These are phyloP conservation scores for Dipodomys spectabilis DNA, from an alignment of 2,113 vertebrate genomes.

Conservation along the genomic window DNA sequence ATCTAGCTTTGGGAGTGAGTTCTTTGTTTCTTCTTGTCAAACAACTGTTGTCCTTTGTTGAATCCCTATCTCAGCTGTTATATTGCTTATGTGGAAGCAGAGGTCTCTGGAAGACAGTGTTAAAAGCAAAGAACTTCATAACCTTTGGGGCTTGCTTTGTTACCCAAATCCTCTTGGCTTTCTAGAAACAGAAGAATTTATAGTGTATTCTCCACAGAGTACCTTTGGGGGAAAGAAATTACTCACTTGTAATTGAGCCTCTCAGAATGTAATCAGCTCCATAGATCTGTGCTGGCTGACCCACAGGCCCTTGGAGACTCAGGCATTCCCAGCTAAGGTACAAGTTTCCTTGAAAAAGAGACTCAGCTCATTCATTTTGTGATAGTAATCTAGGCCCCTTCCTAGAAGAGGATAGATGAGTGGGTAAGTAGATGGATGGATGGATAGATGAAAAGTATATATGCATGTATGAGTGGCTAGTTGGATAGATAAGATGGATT, in stretches of 20 bases:
- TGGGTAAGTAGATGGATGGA: too few relatives aligned
- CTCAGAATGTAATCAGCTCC: slow-evolving; percentile 48
- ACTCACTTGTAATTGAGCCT: slow-evolving; percentile 62
- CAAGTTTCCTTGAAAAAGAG: not conserved
- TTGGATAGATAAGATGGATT: not conserved
- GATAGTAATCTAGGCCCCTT: too few relatives aligned
- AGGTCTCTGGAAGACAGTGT: slow-evolving; percentile 36
- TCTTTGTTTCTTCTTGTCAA: slow-evolving; percentile 21
- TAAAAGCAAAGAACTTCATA: slow-evolving; percentile 29
- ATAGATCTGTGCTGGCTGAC: slow-evolving; percentile 12
- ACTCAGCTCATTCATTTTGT: not conserved
- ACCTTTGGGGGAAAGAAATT: slow-evolving; percentile 56
- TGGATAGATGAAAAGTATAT: not conserved
- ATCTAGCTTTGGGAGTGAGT: not conserved
- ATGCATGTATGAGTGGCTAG: not conserved
- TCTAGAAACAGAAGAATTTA: not conserved
- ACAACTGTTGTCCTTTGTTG: not conserved
- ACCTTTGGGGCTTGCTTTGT: not conserved
- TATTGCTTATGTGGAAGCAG: not conserved
- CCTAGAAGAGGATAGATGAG: not conserved
- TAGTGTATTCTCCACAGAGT: slow-evolving; percentile 43
- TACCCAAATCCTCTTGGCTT: slow-evolving; percentile 46
- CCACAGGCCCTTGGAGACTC: not conserved
- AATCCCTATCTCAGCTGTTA: not conserved
- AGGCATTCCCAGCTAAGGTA: slow-evolving; percentile 19